phyloP scores from a whole-genome alignment of 2,797 vertebrate species.

The Phaenicophaeus curvirostris region DNA sequence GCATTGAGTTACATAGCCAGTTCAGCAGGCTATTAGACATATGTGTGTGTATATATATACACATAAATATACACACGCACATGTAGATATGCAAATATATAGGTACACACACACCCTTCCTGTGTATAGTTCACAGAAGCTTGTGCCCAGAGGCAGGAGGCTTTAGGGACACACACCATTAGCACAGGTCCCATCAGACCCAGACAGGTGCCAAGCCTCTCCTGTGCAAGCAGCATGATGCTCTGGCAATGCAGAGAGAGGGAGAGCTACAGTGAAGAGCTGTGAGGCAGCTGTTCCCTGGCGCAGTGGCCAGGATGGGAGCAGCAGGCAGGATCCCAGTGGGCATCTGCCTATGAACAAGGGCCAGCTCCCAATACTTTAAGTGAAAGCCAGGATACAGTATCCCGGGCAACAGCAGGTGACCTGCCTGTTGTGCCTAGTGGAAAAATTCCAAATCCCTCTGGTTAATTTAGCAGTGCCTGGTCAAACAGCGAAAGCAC shows the following conservation, averaged over 20 bases:
- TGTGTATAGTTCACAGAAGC: not conserved
- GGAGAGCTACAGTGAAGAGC: not conserved
- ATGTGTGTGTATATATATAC: accelerated
- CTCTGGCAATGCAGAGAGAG: accelerated
- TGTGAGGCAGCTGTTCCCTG: accelerated
- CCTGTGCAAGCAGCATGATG: accelerated
- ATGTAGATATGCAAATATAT: accelerated
- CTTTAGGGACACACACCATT: accelerated
- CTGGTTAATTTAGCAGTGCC: not conserved
- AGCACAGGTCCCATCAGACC: accelerated
- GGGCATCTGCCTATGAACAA: not conserved
- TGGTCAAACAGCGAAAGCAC: accelerated
- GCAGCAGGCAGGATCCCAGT: not conserved
- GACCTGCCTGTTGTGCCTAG: accelerated
- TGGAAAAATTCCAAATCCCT: not conserved
- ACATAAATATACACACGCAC: no score
- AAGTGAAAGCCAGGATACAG: not conserved
- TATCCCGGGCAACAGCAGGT: not conserved
- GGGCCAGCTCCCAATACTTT: not conserved
- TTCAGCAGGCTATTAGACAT: not conserved
- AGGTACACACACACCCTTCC: not conserved
- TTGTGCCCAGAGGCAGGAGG: not conserved
- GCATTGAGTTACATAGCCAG: accelerated
- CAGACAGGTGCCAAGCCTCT: accelerated
- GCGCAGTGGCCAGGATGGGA: accelerated